These are phyloP conservation scores for Sminthurides bifidus DNA, from an alignment of 1,140 invertebrate genomes.

Conservation along the genomic window DNA sequence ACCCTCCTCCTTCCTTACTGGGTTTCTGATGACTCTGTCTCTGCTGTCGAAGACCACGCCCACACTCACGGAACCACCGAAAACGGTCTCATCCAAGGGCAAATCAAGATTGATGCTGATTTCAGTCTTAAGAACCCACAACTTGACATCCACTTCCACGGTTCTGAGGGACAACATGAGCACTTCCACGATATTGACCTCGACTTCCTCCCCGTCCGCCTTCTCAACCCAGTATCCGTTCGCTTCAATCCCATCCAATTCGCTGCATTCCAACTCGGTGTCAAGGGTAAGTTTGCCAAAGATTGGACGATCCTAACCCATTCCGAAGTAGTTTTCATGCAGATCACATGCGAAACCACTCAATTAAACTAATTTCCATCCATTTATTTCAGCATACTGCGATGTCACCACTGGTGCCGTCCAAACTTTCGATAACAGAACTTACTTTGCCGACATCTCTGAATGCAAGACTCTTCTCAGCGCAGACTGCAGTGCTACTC, in stretches of 20 bases:
- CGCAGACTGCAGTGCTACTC: conserved; percentile 26
- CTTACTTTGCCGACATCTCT: conserved; percentile 25
- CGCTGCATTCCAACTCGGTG: conserved; percentile 18
- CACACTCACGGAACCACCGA: conserved; percentile 10
- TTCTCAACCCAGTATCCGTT: conserved; percentile 25
- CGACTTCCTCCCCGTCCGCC: conserved; percentile 20
- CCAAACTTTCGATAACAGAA: conserved; percentile 29
- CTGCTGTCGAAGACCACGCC: conserved; percentile 10
- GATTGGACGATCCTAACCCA: not conserved
- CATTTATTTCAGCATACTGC: conserved; percentile 21
- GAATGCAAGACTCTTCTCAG: conserved; percentile 27
- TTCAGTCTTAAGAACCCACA: conserved; percentile 18
- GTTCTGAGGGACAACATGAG: conserved; percentile 22
- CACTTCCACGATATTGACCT: conserved; percentile 31
- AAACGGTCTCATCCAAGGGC: conserved; percentile 22
- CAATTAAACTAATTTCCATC: not conserved
- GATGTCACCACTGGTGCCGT: conserved; percentile 23
- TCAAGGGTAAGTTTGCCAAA: conserved; percentile 16
- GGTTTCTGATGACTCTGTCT: conserved; percentile 17
- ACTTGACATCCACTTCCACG: conserved; percentile 29
- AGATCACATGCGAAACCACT: not conserved
- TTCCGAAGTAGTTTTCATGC: not conserved
- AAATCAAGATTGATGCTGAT: conserved; percentile 20
- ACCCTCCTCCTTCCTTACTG: conserved; percentile 28
- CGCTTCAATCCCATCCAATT: conserved; percentile 23